Percentiles rank a stretch among this genome's conserved stretches.
These are phyloP conservation scores for Tholera decimalis DNA, from an alignment of 2,888 invertebrate genomes.

Conservation along the genomic window DNA sequence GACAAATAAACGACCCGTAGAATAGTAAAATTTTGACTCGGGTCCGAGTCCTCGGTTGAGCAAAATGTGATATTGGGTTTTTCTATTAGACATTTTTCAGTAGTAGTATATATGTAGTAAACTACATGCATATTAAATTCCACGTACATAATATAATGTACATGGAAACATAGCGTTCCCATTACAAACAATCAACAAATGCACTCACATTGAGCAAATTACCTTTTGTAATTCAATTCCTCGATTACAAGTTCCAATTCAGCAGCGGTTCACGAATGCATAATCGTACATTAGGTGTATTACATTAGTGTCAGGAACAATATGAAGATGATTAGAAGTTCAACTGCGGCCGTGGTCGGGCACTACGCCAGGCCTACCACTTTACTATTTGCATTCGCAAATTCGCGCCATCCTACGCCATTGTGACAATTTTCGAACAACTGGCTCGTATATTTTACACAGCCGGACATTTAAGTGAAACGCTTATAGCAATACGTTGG, in stretches of 20 bases:
- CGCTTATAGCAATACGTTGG: conserved; percentile 37
- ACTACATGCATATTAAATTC: background rate
- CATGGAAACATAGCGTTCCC: too few relatives aligned
- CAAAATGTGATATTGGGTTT: too few relatives aligned
- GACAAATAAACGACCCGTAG: too few relatives aligned
- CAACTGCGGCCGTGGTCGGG: conserved; percentile 60
- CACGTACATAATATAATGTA: too few relatives aligned
- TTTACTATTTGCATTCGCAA: conserved; percentile 71
- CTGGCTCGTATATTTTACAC: conserved; percentile 71
- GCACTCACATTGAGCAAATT: conserved; percentile 33
- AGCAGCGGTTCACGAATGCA: conserved; percentile 45
- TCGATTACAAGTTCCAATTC: conserved; percentile 55
- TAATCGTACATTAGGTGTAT: conserved; percentile 61
- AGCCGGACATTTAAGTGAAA: conserved; percentile 54
- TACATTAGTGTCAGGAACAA: conserved; percentile 64
- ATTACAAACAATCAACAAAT: conserved; percentile 20
- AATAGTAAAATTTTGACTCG: too few relatives aligned
- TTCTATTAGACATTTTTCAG: too few relatives aligned
- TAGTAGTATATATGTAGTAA: too few relatives aligned
- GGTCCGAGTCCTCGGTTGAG: too few relatives aligned
- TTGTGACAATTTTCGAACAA: conserved; percentile 70
- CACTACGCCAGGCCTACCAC: conserved; percentile 61
- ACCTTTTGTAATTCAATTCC: conserved; percentile 55
- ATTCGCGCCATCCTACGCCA: conserved; percentile 66
- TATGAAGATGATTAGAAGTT: conserved; percentile 71